phyloP scores from a whole-genome alignment of 2,113 vertebrate species.

The Chamaea fasciata region DNA sequence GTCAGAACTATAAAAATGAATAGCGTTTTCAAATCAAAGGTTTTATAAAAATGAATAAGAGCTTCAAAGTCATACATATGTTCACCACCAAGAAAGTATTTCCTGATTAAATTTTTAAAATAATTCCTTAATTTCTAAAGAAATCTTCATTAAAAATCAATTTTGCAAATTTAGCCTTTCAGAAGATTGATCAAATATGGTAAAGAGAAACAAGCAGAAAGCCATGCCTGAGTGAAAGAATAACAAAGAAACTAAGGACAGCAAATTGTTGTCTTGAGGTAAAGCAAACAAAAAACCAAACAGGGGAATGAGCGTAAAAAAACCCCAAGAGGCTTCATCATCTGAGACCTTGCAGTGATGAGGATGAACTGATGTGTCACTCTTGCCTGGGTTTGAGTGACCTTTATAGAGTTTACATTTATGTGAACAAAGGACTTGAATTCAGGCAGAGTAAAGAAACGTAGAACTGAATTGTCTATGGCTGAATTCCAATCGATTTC shows the following conservation, averaged over 20 bases:
- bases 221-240: background rate
- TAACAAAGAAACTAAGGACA: background rate
- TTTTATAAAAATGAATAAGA: background rate
- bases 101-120: background rate
- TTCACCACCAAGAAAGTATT: background rate
- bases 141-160: background rate
- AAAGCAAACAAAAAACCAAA: background rate
- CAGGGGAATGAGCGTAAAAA: background rate
- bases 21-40: background rate
- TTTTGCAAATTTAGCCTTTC: background rate
- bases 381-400: background rate
- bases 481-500: background rate
- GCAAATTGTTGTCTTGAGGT: accelerated
- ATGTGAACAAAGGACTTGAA: background rate
- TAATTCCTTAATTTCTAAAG: background rate
- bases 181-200: background rate
- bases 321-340: background rate
- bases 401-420: background rate
- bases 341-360: background rate
- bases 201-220: background rate
- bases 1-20: background rate
- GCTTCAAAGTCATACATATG: background rate
- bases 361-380: background rate
- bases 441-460: background rate
- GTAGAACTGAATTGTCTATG: background rate